Percentiles rank a stretch among this genome's conserved stretches.
These are phyloP conservation scores for Deilephila elpenor DNA, from an alignment of 2,888 invertebrate species.

Conservation along the genomic window DNA sequence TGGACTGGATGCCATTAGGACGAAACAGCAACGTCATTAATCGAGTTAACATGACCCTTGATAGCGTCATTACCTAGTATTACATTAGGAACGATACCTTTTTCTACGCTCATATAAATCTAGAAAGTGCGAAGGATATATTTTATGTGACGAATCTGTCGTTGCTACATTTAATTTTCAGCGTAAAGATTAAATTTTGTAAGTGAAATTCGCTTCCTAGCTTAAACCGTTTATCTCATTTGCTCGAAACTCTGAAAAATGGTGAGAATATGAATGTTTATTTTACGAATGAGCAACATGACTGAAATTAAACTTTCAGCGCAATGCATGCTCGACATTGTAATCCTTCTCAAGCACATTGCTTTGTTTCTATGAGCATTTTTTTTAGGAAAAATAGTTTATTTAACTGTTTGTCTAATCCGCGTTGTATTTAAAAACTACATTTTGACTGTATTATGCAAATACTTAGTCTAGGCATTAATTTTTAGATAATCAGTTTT, in stretches of 20 bases:
- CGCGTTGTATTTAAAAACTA: not conserved
- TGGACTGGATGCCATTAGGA: not conserved
- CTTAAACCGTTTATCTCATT: constrained; percentile 1
- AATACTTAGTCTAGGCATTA: not conserved
- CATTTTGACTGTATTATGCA: not conserved
- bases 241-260: constrained; percentile 12
- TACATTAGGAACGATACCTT: no score
- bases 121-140: not conserved
- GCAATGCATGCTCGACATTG: not conserved
- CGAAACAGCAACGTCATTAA: constrained; percentile 9
- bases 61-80: not conserved
- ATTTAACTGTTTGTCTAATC: not conserved
- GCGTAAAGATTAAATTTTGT: not conserved
- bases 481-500: constrained; percentile 1
- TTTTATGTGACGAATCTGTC: not conserved
- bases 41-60: constrained; percentile 1
- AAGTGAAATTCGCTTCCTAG: not conserved
- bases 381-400: not conserved
- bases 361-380: not conserved
- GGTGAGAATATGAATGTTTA: not conserved
- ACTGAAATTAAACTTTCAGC: not conserved
- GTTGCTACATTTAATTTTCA: not conserved
- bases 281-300: constrained; percentile 3
- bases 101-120: not conserved
- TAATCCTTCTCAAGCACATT: not conserved